phyloP scores from a whole-genome alignment of 2,888 invertebrate genomes.

The Phalera bucephala region DNA sequence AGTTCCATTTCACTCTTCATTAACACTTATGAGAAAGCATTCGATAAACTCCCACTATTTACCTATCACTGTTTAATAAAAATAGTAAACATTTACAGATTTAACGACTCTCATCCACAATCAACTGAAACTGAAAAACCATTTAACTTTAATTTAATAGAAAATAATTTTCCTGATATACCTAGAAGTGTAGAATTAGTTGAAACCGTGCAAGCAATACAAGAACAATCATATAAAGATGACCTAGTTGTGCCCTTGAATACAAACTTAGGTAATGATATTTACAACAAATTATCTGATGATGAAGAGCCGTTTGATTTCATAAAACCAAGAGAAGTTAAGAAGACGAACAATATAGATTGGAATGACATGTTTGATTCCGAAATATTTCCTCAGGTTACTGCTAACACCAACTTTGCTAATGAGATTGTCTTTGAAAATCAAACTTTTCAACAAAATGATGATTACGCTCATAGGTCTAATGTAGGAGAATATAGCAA shows the following conservation, averaged over 20 bases:
- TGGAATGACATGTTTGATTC: slow-evolving; percentile 65
- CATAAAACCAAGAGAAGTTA: not conserved
- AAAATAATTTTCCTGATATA: slow-evolving; percentile 2
- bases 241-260: too few species aligned
- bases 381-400: slow-evolving; percentile 39
- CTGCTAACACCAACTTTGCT: not conserved
- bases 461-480: not conserved
- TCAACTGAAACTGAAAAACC: not conserved
- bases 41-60: too few species aligned
- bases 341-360: slow-evolving; percentile 21
- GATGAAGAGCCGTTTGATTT: not conserved
- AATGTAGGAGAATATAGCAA: slow-evolving; percentile 1
- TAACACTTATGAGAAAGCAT: too few species aligned
- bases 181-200: slow-evolving; percentile 6
- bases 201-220: slow-evolving; percentile 1
- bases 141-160: not conserved
- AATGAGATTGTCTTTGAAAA: too few species aligned
- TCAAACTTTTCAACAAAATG: not conserved
- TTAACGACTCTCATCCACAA: slow-evolving; percentile 5
- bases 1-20: too few species aligned
- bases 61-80: too few species aligned
- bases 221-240: not conserved
- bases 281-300: slow-evolving; percentile 1
- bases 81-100: too few species aligned
- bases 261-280: not conserved